Evolutionary conservation across 1,140 invertebrate genomes (phyloP).

Genomic region (Acyrthosiphon pisum): DNA sequence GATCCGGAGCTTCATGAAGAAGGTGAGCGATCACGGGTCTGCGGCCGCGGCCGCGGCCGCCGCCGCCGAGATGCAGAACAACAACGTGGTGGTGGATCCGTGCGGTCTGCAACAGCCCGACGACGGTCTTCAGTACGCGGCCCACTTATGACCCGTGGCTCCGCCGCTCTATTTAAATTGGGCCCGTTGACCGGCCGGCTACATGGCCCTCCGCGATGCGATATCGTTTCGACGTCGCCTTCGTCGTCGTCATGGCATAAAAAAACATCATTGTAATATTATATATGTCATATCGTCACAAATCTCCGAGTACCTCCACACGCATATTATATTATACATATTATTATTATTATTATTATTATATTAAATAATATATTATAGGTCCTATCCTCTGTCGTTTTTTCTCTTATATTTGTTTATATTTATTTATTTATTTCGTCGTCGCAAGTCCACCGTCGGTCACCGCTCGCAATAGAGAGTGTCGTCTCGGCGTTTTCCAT

Average conservation of each 20-base stretch:
- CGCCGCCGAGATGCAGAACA: constrained; percentile 45
- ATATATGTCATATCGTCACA: not conserved
- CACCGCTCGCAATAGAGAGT: not conserved
- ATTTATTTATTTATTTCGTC: not conserved
- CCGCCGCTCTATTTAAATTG: constrained; percentile 45
- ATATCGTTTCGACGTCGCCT: no score
- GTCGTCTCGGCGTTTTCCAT: not conserved
- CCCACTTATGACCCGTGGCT: constrained; percentile 44
- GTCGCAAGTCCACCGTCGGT: no score
- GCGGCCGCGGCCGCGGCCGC: not conserved
- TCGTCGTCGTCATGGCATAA: not conserved
- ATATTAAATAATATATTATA: not conserved
- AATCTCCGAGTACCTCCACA: not conserved
- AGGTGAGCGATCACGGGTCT: constrained; percentile 70
- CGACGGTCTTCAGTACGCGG: constrained; percentile 8
- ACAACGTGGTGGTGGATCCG: constrained; percentile 39
- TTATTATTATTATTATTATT: not conserved
- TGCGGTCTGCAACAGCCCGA: constrained; percentile 16
- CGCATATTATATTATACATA: not conserved
- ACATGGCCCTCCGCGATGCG: no score
- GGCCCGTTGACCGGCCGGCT: constrained; percentile 13
- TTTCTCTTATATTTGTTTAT: not conserved
- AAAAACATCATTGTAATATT: no score
- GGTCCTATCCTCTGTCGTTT: not conserved
- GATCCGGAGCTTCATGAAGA: constrained; percentile 87